Evolutionary conservation across 2,888 invertebrate species (phyloP), one percentile per base, ranked within the genome.

Genomic region (Reticulitermes lucifugus): DNA sequence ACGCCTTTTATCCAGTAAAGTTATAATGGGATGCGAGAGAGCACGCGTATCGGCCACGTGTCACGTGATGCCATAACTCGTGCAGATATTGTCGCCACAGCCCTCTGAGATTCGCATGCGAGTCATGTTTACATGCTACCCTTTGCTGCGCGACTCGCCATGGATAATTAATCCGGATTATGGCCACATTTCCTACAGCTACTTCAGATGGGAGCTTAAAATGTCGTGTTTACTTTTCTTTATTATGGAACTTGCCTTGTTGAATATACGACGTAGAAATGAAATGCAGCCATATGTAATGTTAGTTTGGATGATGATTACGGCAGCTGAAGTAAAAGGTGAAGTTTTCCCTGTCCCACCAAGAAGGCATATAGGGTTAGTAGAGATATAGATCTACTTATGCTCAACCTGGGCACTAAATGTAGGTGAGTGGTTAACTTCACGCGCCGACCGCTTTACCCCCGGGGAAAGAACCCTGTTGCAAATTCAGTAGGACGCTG

Each of bases 61-160:
- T 65, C 65, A 55, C 65, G 65, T 65, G n/a, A n/a, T 25, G 14
- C 2, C 77, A 46, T 77, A 77, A 77, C n/a, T 77, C 77, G 46
- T n/a, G 22, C 77, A 41, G 77, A 77, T 77, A 77, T 7, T 12
- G 51, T 46, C 77, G 29, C 73, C 46, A n/a, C 77, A n/a, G 22
- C 77, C 41, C 25, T 25, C n/a, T 46, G 77, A 77, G 77, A 77
- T 77, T n/a, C 77, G 77, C 77, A 43, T 46, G 77, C 12, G 7
- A 29, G 73, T 14, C 18, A 29, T 41, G 73, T 51, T 77, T 43
- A 77, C 77, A n/a, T 35, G 22, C 41, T 73, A 12, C 46, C 7
- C 43, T 73, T 41, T 73, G 73, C 41, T 41, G 73, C 41, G 18
- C 10, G 25, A 29, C 73, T 73, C 51, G 22, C 43, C 51, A 51